Evolutionary conservation across 2,797 vertebrate species (phyloP), one percentile per base, ranked within the genome.

Genomic region (Phrynocephalus forsythii): DNA sequence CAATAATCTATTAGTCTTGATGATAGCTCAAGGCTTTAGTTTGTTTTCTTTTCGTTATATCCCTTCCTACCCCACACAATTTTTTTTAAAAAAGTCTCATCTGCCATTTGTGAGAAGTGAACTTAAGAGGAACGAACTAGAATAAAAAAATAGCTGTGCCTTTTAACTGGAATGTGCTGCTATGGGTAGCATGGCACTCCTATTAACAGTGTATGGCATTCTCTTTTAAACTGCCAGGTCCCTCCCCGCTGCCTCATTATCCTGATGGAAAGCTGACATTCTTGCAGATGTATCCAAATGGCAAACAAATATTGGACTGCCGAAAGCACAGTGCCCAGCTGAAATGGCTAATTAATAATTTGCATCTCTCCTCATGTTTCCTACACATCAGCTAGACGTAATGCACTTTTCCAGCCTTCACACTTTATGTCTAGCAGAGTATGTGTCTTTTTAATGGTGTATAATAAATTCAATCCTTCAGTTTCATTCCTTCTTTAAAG

Each of bases 191-290:
- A 18, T 89, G 86, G 82, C 90, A 91, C 76, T 38, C 76, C 92
- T 89, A 91, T 90, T 91, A 93, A 90, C 79, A 69, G 91, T 91
- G 93, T 88, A 85, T 94, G 79, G 83, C 89, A 30, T 91, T 93
- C 92, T 91, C 85, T 92, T 92, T 89, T 88, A 91, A 86, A 85
- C 79, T 94, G 90, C 91, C 93, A 93, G 84, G 60, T 63, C 20
- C 90, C 92, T 92, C 92, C 52, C 85, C 92, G 91, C 85, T 91
- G 91, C 88, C 94, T 95, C 91, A 89, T 94, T 95, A 95, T 91
- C 0, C 0, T 91, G 92, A 94, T 5, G 44, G 94, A 94, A 90
- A 76, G 90, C 92, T 94, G 92, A 90, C 87, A 91, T 86, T 88
- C 92, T 91, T 0, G 0, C 77, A 75, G 76, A 80, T 88, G 86